Percentiles rank a stretch among this genome's conserved stretches.
phyloP scores from a whole-genome alignment of 2,113 vertebrate species.

The Leptobrachium ailaonicum region DNA sequence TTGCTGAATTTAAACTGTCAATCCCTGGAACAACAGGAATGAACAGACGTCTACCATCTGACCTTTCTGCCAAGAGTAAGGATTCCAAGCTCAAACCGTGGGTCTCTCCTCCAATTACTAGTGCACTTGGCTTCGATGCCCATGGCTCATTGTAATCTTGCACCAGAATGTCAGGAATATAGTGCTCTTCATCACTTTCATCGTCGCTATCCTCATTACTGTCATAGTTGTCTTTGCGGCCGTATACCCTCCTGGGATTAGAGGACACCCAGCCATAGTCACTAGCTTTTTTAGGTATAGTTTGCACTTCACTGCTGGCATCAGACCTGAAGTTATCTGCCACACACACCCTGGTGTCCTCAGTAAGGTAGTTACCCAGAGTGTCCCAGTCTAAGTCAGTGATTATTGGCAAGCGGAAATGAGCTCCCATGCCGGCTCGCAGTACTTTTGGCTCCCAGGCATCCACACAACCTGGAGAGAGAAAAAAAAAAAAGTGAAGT shows the following conservation, averaged over 20 bases:
- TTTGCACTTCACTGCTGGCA: neutral
- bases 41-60: constrained; percentile 71
- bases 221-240: neutral
- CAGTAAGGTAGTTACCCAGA: constrained; percentile 70
- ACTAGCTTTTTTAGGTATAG: constrained; percentile 50
- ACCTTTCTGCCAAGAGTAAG: constrained; percentile 70
- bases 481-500: neutral
- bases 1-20: constrained; percentile 88
- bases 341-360: constrained; percentile 66
- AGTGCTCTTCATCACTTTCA: constrained; percentile 21
- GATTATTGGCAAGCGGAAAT: constrained; percentile 86
- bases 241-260: constrained; percentile 38
- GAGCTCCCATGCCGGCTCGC: constrained; percentile 91
- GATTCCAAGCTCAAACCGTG: constrained; percentile 79
- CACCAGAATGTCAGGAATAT: constrained; percentile 61
- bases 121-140: constrained; percentile 70
- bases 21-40: constrained; percentile 77
- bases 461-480: constrained; percentile 86
- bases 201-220: constrained; percentile 21
- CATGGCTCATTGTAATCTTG: constrained; percentile 77
- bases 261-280: constrained; percentile 65
- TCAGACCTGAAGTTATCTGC: constrained; percentile 69
- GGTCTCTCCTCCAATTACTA: constrained; percentile 88
- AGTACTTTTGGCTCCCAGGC: constrained; percentile 95
- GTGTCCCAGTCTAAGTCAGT: constrained; percentile 76